These are phyloP conservation scores for Eupeodes corollae DNA, from an alignment of 1,140 invertebrate species.

Conservation along the genomic window DNA sequence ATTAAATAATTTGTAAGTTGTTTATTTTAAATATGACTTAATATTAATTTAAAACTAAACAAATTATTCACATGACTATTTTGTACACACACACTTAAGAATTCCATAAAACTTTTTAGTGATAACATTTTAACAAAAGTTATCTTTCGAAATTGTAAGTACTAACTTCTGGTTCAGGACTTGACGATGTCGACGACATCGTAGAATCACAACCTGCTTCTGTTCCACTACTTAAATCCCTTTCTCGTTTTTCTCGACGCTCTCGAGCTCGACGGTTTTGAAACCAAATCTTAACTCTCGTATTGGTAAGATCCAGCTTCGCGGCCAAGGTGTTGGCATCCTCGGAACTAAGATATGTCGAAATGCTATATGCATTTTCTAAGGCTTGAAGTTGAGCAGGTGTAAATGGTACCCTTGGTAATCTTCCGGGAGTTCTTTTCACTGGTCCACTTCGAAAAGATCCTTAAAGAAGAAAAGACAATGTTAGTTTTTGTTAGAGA, in stretches of 20 bases:
- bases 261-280: conserved; percentile 65
- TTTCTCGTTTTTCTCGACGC: conserved; percentile 45
- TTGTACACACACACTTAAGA: too few species aligned
- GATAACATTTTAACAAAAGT: too few species aligned
- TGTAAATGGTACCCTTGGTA: conserved; percentile 41
- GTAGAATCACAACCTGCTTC: conserved; percentile 17
- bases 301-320: conserved; percentile 39
- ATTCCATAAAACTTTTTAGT: too few species aligned
- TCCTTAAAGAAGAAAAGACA: conserved; percentile 14
- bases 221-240: conserved; percentile 22
- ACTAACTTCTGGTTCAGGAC: conserved; percentile 27
- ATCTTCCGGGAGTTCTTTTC: conserved; percentile 42
- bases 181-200: conserved; percentile 31
- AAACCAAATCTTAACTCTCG: conserved; percentile 72
- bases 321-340: conserved; percentile 39
- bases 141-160: too few species aligned
- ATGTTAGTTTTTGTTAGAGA: not conserved
- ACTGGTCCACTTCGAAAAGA: conserved; percentile 22
- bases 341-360: conserved; percentile 42
- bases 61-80: too few species aligned
- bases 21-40: too few species aligned
- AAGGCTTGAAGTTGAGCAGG: conserved; percentile 38
- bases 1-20: too few species aligned
- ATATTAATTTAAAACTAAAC: too few species aligned
- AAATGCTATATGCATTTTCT: conserved; percentile 40